Base-by-base conservation (phyloP, 37 sponge, comb jelly and placozoan species). In the Geodia barretti region DNA sequence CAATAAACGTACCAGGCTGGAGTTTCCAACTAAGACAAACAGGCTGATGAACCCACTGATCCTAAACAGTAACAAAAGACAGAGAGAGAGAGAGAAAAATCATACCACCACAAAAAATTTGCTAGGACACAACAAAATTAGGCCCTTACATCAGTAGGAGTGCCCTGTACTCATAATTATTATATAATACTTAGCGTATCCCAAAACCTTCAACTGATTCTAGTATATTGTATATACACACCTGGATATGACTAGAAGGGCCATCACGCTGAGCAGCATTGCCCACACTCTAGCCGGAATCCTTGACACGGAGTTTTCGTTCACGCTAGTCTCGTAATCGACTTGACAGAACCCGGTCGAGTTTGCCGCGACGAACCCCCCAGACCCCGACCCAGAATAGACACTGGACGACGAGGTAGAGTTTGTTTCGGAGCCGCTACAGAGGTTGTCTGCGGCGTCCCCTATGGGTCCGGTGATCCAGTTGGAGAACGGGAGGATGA, bases 401-500 rank as follows among this genome's bases (percentile, higher is more conserved):
- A 47, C 54, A 14, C 11, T 17, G 11, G 14, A 17, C 7, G 7
- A 17, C 14, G 11, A 7, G 14, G 54, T 47, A 17, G 54, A 17
- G 14, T 47, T 47, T n/a, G 28, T 34, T 21, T 38, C 82, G n/a
- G 61, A 54, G 54, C 54, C 14, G 54, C 54, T 47, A 47, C 54
- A 47, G 11, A 14, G 54, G 7, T 14, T 14, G 14, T 14, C 54
- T 47, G 54, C 54, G 7, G 54, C 7, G 54, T 14, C 14, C 58
- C 0, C 24, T 35, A 93, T 74, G 11, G 90, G 90, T 35, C 94
- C 94, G 39, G 91, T 90, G 40, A 93, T 93, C 1, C n/a, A 39
- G 34, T 88, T 89, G 64, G 90, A 73, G 33, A 89, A 74, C 0
- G 94, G 94, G 3, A 89, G 72, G 25, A 93, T 36, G 21, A 86